These are phyloP conservation scores for Hedya salicella DNA, from an alignment of 2,888 invertebrate species.

Conservation along the genomic window DNA sequence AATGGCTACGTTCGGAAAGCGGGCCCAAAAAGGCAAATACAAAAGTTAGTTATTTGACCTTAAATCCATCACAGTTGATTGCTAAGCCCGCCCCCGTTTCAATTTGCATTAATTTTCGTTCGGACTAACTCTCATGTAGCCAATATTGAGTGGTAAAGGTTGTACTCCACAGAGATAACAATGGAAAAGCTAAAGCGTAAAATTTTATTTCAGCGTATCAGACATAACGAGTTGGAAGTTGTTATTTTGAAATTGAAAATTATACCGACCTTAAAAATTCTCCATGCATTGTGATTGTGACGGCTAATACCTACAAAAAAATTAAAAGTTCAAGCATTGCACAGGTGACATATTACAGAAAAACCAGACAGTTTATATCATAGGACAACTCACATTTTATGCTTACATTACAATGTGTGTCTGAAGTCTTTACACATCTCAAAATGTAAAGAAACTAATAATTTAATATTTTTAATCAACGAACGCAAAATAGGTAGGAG, in stretches of 20 bases:
- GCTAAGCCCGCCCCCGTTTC: slow-evolving; percentile 49
- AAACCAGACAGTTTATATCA: too few species aligned
- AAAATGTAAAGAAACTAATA: too few species aligned
- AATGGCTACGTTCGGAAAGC: slow-evolving; percentile 45
- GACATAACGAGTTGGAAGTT: neutral
- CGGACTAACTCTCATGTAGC: slow-evolving; percentile 21
- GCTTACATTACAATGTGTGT: too few species aligned
- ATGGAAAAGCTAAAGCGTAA: neutral
- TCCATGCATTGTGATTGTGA: too few species aligned
- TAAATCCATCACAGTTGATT: slow-evolving; percentile 61
- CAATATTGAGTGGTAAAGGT: slow-evolving; percentile 22
- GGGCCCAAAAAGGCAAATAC: slow-evolving; percentile 49
- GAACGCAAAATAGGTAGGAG: too few species aligned
- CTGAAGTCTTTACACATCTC: too few species aligned
- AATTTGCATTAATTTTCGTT: slow-evolving; percentile 54
- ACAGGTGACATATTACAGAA: too few species aligned
- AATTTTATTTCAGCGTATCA: neutral
- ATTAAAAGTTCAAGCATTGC: too few species aligned
- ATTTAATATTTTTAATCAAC: too few species aligned
- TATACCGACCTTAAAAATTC: too few species aligned
- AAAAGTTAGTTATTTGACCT: slow-evolving; percentile 57
- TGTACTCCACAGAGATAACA: slow-evolving; percentile 1
- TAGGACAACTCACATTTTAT: too few species aligned
- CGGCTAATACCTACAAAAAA: too few species aligned
- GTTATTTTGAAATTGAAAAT: neutral